Percentiles rank a stretch among this genome's conserved stretches.
Conservation (phyloP, 2,888 invertebrate genomes). For the Escarpia spicata region DNA sequence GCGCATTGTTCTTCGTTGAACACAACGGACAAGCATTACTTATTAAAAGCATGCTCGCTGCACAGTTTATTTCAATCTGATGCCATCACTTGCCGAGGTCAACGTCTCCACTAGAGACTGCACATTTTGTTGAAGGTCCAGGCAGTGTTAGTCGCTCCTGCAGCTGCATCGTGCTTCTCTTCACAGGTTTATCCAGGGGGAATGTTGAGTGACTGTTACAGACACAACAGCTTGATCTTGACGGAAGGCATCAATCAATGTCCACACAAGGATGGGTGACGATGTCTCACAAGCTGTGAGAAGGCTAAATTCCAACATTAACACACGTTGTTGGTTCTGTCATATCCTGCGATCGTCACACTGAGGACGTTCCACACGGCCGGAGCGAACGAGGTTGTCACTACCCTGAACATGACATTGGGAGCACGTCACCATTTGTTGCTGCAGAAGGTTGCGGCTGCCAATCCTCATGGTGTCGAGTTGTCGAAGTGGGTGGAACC, state of each 20-base stretch:
- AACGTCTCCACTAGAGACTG: not conserved
- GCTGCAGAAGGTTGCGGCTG: not conserved
- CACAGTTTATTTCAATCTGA: not conserved
- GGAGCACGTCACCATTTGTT: not conserved
- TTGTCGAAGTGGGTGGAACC: not conserved
- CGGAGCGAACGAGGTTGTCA: not conserved
- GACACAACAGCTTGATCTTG: not conserved
- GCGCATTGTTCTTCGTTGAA: no score
- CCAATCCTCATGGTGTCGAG: not conserved
- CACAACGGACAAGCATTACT: no score
- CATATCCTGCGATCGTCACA: not conserved
- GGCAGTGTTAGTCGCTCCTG: not conserved
- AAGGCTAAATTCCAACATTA: slow-evolving; percentile 14
- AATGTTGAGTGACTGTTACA: not conserved
- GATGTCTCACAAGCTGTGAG: not conserved
- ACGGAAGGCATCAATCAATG: not conserved
- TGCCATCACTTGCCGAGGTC: not conserved
- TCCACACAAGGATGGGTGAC: slow-evolving; percentile 13
- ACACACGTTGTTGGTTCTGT: slow-evolving; percentile 18
- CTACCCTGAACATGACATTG: not conserved
- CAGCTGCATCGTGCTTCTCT: not conserved
- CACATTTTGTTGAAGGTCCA: not conserved
- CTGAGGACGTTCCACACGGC: not conserved
- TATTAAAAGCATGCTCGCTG: no score
- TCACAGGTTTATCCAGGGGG: not conserved